Evolutionary conservation across 2,797 vertebrate species (phyloP), one percentile per base, ranked within the genome.

Genomic region (Danio kyathit): DNA sequence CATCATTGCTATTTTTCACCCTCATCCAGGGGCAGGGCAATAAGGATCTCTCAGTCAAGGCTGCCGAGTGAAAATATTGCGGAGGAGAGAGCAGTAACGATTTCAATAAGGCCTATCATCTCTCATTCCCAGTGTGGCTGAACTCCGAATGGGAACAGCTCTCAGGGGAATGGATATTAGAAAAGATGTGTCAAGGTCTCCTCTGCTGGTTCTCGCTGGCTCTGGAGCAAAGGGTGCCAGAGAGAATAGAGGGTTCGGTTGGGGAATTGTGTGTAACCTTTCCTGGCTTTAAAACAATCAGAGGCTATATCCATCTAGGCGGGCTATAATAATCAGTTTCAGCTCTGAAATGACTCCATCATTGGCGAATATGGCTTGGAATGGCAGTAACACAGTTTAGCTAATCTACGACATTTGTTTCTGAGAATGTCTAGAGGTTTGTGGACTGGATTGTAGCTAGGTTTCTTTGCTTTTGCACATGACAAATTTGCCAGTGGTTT

Each of bases 21-120:
- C 54, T 81, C 72, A 70, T 75, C 52, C 44, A 70, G 70, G 41
- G 79, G 63, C 52, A 49, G 66, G 51, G 73, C 73, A 84, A 76
- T 84, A 83, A 79, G 82, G 56, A 65, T 66, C 80, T 75, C 70
- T 70, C 63, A 63, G 72, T 79, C 65, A 71, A 77, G 65, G 73
- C 59, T 78, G 43, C 12, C 0, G 77, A 71, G 73, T 63, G 57
- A 73, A 71, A 82, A 65, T 72, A 72, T 76, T 72, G 66, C 21
- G 14, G 56, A 74, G 46, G 56, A 74, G 71, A 43, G 72, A 79
- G 73, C 59, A 65, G 82, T 84, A 84, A 81, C 63, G 61, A 84
- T 83, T 84, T 84, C 86, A 87, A 79, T 72, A 73, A 79, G 75
- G 38, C 48, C 77, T 73, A 84, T 83, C 77, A 82, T 84, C 77